A percentile compares a stretch with the other conserved stretches of the same genome.
These are phyloP conservation scores for Heliconius nattereri DNA, from an alignment of 1,140 invertebrate genomes.

Conservation along the genomic window DNA sequence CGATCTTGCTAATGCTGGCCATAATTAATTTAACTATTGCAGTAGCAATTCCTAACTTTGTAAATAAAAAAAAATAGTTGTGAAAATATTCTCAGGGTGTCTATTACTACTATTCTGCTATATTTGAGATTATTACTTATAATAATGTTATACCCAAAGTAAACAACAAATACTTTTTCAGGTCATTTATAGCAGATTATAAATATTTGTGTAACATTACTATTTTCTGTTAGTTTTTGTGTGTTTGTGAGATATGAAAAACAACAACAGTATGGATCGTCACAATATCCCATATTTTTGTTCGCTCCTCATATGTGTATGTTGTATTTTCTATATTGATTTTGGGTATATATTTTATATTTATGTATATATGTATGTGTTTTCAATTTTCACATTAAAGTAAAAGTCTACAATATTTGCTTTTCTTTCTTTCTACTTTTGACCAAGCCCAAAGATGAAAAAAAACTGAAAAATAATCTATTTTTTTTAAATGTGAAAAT, in stretches of 20 bases:
- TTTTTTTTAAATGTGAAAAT: slow-evolving; percentile 30
- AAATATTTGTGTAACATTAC: too few species aligned
- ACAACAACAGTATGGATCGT: slow-evolving; percentile 10
- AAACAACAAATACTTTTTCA: too few species aligned
- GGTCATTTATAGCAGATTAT: too few species aligned
- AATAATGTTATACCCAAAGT: too few species aligned
- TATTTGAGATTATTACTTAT: too few species aligned
- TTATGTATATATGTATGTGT: slow-evolving; percentile 32
- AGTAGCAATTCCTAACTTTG: too few species aligned
- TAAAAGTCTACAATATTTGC: neutral
- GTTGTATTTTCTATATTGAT: slow-evolving; percentile 15
- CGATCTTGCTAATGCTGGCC: too few species aligned
- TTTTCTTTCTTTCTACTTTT: neutral
- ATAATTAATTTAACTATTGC: too few species aligned
- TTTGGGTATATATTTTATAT: slow-evolving; percentile 18
- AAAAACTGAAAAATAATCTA: neutral
- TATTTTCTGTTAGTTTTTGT: too few species aligned
- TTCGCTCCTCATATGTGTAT: slow-evolving; percentile 23
- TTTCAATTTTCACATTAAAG: slow-evolving; percentile 36
- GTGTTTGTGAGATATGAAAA: neutral
- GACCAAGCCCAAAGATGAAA: neutral
- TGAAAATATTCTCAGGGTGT: too few species aligned
- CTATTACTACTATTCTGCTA: too few species aligned
- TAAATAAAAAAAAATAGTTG: too few species aligned
- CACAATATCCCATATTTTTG: neutral